Evolutionary conservation across 2,888 invertebrate species (phyloP).

Genomic region (Athalia circularis): DNA sequence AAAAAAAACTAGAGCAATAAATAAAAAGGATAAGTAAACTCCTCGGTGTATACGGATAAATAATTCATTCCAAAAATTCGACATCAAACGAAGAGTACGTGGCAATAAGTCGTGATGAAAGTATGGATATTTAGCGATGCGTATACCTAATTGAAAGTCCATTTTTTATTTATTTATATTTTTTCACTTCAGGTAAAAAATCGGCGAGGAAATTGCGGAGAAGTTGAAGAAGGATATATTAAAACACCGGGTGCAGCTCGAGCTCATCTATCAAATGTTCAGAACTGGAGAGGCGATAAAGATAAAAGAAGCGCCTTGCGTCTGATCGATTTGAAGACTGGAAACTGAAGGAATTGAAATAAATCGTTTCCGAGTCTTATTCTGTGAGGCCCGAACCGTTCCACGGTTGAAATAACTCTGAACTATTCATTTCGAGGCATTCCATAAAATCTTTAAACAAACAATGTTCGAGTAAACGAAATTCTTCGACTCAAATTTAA

Average conservation of each 20-base stretch:
- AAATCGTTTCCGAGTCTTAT: conserved; percentile 18
- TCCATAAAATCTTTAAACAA: neutral
- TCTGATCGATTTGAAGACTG: conserved; percentile 31
- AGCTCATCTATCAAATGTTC: conserved; percentile 30
- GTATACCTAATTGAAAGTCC: neutral
- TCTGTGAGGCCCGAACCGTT: neutral
- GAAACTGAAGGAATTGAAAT: conserved; percentile 32
- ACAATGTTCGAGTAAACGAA: neutral
- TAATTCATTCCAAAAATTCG: too few species aligned
- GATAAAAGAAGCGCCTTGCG: conserved; percentile 30
- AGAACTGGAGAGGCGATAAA: conserved; percentile 25
- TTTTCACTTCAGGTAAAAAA: neutral
- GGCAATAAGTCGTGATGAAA: too few species aligned
- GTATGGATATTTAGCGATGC: too few species aligned
- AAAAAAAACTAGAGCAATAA: too few species aligned
- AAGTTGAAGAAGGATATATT: conserved; percentile 7
- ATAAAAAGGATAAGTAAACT: too few species aligned
- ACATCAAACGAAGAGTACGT: too few species aligned
- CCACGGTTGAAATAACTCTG: conserved; percentile 4
- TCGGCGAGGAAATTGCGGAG: neutral
- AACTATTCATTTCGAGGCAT: conserved; percentile 17
- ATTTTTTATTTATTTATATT: neutral
- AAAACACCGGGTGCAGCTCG: conserved; percentile 23
- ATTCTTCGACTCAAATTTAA: neutral
- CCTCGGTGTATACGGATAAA: too few species aligned